phyloP scores from a whole-genome alignment of 1,140 invertebrate species.

The Anadara kagoshimensis region DNA sequence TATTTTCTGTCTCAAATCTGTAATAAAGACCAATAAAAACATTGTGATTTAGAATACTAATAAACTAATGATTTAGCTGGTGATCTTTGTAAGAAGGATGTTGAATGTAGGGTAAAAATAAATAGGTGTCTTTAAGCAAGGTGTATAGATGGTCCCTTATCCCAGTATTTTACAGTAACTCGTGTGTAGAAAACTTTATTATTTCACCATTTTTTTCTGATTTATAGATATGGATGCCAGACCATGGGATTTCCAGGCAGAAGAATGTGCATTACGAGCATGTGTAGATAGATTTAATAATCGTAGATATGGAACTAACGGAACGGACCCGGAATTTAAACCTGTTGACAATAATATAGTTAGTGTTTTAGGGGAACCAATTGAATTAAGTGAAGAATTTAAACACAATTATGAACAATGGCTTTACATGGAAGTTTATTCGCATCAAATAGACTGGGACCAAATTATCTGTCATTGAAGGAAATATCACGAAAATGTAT shows the following conservation, averaged over 20 bases:
- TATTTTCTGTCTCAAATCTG: too few relatives aligned
- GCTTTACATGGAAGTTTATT: slow-evolving; percentile 97
- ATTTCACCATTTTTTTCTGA: slow-evolving; percentile 23
- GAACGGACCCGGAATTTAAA: slow-evolving; percentile 80
- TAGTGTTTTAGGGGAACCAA: slow-evolving; percentile 84
- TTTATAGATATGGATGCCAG: slow-evolving; percentile 92
- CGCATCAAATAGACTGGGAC: slow-evolving; percentile 82
- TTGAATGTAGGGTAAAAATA: too few relatives aligned
- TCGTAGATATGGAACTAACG: slow-evolving; percentile 83
- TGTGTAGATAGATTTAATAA: slow-evolving; percentile 97
- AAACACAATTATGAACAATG: slow-evolving; percentile 97
- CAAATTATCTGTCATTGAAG: slow-evolving; percentile 71
- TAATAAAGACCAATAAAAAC: too few relatives aligned
- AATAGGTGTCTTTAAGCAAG: too few relatives aligned
- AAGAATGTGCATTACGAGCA: slow-evolving; percentile 94
- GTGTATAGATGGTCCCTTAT: too few relatives aligned
- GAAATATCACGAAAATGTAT: not conserved
- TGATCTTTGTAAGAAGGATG: too few relatives aligned
- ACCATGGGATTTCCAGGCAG: slow-evolving; percentile 99
- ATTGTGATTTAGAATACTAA: too few relatives aligned
- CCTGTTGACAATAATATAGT: slow-evolving; percentile 90
- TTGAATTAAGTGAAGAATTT: slow-evolving; percentile 94
- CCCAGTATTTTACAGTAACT: not conserved
- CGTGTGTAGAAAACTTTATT: not conserved
- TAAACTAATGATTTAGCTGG: too few relatives aligned